A percentile compares a stretch with the other conserved stretches of the same genome.
phyloP scores from a whole-genome alignment of 2,797 vertebrate species.

The Spea hammondii region DNA sequence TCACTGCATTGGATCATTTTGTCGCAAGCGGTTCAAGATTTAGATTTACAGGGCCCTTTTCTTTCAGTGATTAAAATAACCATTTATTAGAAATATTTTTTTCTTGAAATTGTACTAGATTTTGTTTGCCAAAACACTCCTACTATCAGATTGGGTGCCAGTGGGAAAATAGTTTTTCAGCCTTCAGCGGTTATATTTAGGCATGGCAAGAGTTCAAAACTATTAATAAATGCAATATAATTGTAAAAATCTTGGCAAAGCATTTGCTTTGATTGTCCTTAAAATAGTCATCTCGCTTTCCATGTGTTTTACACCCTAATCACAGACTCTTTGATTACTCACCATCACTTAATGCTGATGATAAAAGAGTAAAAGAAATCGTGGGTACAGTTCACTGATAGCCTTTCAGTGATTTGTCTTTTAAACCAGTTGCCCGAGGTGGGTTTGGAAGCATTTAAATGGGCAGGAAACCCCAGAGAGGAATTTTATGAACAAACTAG shows the following conservation, averaged over 20 bases:
- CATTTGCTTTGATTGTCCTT: not conserved
- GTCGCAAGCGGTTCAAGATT: not conserved
- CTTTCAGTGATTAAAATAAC: constrained; percentile 9
- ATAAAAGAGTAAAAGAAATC: not conserved
- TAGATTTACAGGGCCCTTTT: constrained; percentile 9
- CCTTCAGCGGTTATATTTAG: constrained; percentile 31
- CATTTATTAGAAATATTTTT: constrained; percentile 1
- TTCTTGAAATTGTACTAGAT: not conserved
- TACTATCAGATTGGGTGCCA: constrained; percentile 28
- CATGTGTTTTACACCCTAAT: constrained; percentile 11
- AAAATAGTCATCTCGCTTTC: constrained; percentile 18
- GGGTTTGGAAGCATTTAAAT: not conserved
- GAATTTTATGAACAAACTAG: not conserved
- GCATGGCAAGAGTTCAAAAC: constrained; percentile 6
- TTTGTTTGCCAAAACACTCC: constrained; percentile 2
- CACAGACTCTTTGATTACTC: constrained; percentile 24
- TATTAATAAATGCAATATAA: constrained; percentile 36
- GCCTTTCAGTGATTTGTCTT: not conserved
- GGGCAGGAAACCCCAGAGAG: constrained; percentile 1
- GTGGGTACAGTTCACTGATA: not conserved
- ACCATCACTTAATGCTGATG: not conserved
- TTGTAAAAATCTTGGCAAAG: constrained; percentile 26
- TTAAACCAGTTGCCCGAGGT: not conserved
- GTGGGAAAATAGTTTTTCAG: constrained; percentile 38
- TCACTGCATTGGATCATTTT: not conserved